Evolutionary conservation across 1,140 invertebrate species (phyloP), one percentile per base, ranked within the genome.

Genomic region (Argopecten irradians): DNA sequence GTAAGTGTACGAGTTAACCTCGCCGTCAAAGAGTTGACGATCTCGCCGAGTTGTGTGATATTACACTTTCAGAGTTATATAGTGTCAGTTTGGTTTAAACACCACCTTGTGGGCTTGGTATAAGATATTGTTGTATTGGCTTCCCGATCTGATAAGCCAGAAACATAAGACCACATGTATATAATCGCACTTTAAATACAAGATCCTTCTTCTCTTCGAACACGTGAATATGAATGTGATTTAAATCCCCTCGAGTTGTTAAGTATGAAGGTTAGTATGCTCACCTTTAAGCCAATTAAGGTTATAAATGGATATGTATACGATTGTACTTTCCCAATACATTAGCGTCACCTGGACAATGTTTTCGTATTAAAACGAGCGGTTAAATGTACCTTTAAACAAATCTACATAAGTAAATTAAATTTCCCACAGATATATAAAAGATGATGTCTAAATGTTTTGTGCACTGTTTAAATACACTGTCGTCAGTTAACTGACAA

Each of bases 301-400:
- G 55, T 71, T n/a, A 28, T 71, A 11, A 71, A 71, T 71, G 22
- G 5, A 28, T 71, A 28, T 16, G 16, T 16, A 16, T 71, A 16
- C 28, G n/a, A 28, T 28, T 71, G 8, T 3, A 71, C 55, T 28
- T 28, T 28, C 55, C 55, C 55, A 0, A 71, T 71, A 71, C 22
- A n/a, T 71, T 71, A 71, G 22, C 55, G 1, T 3, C n/a, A 71
- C 55, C 5, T 28, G 5, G 22, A 22, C 0, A 71, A 11, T 71
- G 55, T 71, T 71, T n/a, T 71, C 55, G 55, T 71, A n/a, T 71
- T n/a, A 71, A 71, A 71, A 71, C 55, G 55, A 71, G 22, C 55
- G 55, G 8, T 28, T 28, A 71, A 28, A 71, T 71, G n/a, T n/a
- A 71, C 55, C 43, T 19, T 46, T 46, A 46, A 1, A 2, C 9